Conservation (phyloP, 2,888 invertebrate genomes). For the Sphaerophoria rueppellii region DNA sequence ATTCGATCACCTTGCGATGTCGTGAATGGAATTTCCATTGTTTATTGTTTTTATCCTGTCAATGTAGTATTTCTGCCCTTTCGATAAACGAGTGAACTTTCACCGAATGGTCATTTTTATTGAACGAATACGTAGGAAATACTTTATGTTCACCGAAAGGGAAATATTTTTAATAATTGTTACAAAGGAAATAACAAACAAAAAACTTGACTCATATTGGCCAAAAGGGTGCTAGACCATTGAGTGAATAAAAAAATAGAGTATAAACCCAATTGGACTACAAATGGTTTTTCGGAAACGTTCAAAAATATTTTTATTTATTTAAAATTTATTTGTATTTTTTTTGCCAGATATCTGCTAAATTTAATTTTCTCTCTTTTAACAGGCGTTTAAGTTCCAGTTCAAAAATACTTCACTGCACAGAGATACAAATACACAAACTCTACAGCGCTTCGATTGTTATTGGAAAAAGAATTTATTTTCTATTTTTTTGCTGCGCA, state of each 20-base stretch:
- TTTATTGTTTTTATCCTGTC: too few relatives aligned
- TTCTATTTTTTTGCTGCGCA: not conserved
- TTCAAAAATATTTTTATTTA: conserved; percentile 60
- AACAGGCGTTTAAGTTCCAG: not conserved
- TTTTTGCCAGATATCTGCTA: conserved; percentile 25
- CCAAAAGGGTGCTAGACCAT: conserved; percentile 47
- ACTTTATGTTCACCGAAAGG: conserved; percentile 24
- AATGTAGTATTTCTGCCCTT: too few relatives aligned
- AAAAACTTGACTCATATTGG: conserved; percentile 4
- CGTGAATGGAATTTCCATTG: too few relatives aligned
- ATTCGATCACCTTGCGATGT: too few relatives aligned
- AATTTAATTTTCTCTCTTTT: conserved; percentile 55
- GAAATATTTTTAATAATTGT: conserved; percentile 42
- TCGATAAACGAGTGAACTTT: not conserved
- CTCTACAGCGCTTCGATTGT: conserved; percentile 5
- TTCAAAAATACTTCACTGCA: not conserved
- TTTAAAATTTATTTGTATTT: conserved; percentile 51
- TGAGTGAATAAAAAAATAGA: conserved; percentile 14
- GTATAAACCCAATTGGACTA: conserved; percentile 11
- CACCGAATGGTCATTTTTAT: conserved; percentile 46
- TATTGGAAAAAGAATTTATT: conserved; percentile 21
- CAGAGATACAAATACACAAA: not conserved
- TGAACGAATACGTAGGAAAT: conserved; percentile 26
- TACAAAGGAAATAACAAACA: conserved; percentile 13
- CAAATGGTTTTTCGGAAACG: conserved; percentile 36